Evolutionary conservation across 2,888 invertebrate genomes (phyloP).

Genomic region (Acleris laterana): DNA sequence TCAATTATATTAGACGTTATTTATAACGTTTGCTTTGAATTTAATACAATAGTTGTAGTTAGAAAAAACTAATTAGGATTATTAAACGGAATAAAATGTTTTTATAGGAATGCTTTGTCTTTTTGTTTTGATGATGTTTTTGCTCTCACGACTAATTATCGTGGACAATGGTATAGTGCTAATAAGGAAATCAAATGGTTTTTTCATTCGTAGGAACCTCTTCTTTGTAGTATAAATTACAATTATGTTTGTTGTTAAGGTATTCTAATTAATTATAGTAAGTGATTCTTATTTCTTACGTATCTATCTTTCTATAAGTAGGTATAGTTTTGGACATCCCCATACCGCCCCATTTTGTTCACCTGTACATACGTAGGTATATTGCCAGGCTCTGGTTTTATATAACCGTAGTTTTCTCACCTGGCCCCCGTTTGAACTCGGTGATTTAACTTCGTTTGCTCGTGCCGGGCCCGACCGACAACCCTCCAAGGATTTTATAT

Average conservation of each 20-base stretch:
- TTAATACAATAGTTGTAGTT: background rate
- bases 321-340: no score
- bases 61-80: constrained; percentile 26
- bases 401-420: constrained; percentile 1
- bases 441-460: background rate
- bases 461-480: background rate
- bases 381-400: no score
- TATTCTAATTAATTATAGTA: background rate
- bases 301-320: no score
- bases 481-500: constrained; percentile 4
- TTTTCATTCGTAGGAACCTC: constrained; percentile 11
- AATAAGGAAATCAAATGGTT: constrained; percentile 20
- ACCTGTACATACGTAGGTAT: no score
- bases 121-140: constrained; percentile 23
- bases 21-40: no score
- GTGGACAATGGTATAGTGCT: constrained; percentile 15
- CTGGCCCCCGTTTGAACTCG: background rate
- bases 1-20: no score
- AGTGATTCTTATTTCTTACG: no score
- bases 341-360: no score
- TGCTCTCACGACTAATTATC: constrained; percentile 25
- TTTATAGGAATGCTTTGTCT: constrained; percentile 5
- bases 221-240: constrained; percentile 5
- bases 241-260: background rate
- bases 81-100: constrained; percentile 16